These are phyloP conservation scores for Astropecten irregularis DNA, from an alignment of 53 echinoderm and acorn worm genomes.

Conservation along the genomic window DNA sequence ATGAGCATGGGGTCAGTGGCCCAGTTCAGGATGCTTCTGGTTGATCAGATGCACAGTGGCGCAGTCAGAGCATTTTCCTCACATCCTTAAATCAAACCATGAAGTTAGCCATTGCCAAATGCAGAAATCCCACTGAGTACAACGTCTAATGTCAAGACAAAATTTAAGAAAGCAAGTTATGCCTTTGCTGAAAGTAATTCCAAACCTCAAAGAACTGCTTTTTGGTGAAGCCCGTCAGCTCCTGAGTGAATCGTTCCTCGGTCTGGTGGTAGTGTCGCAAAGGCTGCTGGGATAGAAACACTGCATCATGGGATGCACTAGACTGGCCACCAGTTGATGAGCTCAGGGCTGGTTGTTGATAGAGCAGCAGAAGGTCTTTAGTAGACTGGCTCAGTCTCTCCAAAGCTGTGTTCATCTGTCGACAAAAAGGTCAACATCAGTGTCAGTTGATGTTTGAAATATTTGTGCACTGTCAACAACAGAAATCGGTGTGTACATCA, in stretches of 20 bases:
- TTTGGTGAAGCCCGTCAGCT: constrained; percentile 84
- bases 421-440: neutral
- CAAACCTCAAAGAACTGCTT: constrained; percentile 95
- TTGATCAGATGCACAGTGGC: too few relatives aligned
- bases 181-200: too few relatives aligned
- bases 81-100: too few relatives aligned
- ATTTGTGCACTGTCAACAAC: too few relatives aligned
- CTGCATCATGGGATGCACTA: constrained; percentile 49
- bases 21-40: too few relatives aligned
- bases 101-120: too few relatives aligned
- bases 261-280: constrained; percentile 66
- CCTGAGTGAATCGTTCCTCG: constrained; percentile 86
- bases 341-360: neutral
- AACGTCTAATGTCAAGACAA: too few relatives aligned
- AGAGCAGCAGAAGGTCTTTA: constrained; percentile 67
- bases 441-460: neutral
- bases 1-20: too few relatives aligned
- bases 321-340: neutral
- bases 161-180: too few relatives aligned
- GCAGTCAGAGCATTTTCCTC: too few relatives aligned
- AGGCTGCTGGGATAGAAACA: constrained; percentile 87
- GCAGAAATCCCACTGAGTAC: too few relatives aligned
- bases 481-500: too few relatives aligned
- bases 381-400: constrained; percentile 69
- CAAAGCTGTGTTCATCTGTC: constrained; percentile 75